Conservation (phyloP, 2,797 vertebrate genomes). For the Crenuchus spilurus region DNA sequence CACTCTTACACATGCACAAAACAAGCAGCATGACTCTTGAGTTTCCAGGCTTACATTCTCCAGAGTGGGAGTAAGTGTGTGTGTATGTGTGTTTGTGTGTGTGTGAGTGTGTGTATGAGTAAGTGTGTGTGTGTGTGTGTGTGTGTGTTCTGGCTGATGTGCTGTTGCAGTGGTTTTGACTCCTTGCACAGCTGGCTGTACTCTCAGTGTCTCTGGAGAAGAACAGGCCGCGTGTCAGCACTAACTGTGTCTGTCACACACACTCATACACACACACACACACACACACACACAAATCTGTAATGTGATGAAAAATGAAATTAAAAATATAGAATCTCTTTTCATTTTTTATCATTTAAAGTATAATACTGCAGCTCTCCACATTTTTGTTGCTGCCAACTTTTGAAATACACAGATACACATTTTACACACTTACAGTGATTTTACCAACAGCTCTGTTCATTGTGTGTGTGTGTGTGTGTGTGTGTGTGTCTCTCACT, state of each 20-base stretch:
- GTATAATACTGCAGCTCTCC: too few relatives aligned
- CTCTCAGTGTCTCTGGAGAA: constrained; percentile 50
- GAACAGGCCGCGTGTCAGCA: constrained; percentile 49
- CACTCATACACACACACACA: constrained; percentile 27
- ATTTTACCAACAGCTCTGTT: too few relatives aligned
- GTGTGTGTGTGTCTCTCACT: too few relatives aligned
- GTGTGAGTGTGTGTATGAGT: constrained; percentile 39
- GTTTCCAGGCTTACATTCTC: constrained; percentile 48
- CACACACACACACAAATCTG: constrained; percentile 13
- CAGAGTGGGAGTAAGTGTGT: constrained; percentile 30
- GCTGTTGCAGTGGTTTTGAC: constrained; percentile 55
- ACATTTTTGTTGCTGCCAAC: too few relatives aligned
- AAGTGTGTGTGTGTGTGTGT: constrained; percentile 34
- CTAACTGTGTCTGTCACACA: constrained; percentile 18
- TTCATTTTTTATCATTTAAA: too few relatives aligned
- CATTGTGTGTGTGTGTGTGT: too few relatives aligned
- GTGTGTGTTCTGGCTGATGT: constrained; percentile 29
- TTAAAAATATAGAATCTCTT: too few relatives aligned
- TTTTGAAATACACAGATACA: too few relatives aligned
- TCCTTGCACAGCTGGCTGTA: constrained; percentile 66
- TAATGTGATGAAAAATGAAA: too few relatives aligned
- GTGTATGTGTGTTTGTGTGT: constrained; percentile 42
- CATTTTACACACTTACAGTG: too few relatives aligned
- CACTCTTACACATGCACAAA: constrained; percentile 2
- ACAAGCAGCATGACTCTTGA: constrained; percentile 55